Percentiles rank a stretch among this genome's conserved stretches.
Evolutionary conservation across 2,113 vertebrate species (phyloP).

Genomic region (Isichthys henryi): DNA sequence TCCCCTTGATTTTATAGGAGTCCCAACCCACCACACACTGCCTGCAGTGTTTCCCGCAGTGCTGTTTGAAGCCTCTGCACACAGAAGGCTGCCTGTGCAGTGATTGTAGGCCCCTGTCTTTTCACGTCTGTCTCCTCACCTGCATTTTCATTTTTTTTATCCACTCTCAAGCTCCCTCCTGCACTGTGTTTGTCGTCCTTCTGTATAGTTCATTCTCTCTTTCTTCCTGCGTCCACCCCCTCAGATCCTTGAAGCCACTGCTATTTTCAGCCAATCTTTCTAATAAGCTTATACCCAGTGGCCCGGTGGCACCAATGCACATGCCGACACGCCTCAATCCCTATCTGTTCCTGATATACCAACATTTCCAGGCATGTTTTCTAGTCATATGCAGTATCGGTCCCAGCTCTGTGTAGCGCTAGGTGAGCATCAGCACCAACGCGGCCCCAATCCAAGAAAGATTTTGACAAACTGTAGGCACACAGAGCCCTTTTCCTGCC

Average conservation of each 20-base stretch:
- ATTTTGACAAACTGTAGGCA: background rate
- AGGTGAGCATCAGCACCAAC: background rate
- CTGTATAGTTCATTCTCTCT: background rate
- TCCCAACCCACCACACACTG: background rate
- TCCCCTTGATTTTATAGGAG: background rate
- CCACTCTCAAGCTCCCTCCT: background rate
- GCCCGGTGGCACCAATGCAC: background rate
- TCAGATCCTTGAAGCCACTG: background rate
- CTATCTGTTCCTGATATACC: background rate
- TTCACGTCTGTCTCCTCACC: background rate
- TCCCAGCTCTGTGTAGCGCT: background rate
- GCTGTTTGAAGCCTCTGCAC: background rate
- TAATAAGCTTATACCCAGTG: background rate
- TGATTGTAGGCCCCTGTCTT: background rate
- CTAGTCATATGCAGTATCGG: background rate
- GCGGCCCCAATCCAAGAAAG: background rate
- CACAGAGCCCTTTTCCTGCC: background rate
- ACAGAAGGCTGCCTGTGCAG: background rate
- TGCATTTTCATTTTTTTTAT: background rate
- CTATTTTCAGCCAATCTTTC: slow-evolving; percentile 9
- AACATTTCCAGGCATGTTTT: background rate
- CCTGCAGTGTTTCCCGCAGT: background rate
- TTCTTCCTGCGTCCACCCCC: background rate
- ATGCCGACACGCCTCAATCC: background rate
- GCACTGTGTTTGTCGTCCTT: background rate